Evolutionary conservation across 2,113 vertebrate species (phyloP).

Genomic region (Xiphophorus maculatus): DNA sequence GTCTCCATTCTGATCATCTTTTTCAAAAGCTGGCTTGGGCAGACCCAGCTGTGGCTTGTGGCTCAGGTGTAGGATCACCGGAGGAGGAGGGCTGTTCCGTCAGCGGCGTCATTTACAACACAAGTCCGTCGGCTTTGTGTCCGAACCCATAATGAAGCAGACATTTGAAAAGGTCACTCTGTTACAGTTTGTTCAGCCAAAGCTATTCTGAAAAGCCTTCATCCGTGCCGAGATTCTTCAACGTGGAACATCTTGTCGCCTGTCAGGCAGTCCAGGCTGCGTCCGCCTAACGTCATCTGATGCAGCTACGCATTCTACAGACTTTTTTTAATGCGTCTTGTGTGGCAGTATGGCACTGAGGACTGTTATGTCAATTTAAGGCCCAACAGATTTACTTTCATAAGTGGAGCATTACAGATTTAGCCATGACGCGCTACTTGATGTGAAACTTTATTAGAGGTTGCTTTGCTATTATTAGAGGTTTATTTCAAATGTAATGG

Average conservation of each 20-base stretch:
- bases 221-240: background rate
- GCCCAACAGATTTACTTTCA: too few relatives aligned
- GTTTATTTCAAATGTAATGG: too few relatives aligned
- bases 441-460: too few relatives aligned
- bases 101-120: constrained; percentile 36
- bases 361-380: too few relatives aligned
- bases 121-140: constrained; percentile 20
- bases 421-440: too few relatives aligned
- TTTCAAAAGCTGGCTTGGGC: constrained; percentile 49
- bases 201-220: background rate
- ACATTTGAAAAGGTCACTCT: constrained; percentile 1
- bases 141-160: background rate
- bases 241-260: background rate
- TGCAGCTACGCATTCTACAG: too few relatives aligned
- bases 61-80: constrained; percentile 54
- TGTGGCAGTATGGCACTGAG: too few relatives aligned
- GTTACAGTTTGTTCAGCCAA: background rate
- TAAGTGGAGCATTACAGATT: too few relatives aligned
- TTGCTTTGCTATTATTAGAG: too few relatives aligned
- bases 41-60: constrained; percentile 63
- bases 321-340: too few relatives aligned
- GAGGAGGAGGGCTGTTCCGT: constrained; percentile 37
- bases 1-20: constrained; percentile 67
- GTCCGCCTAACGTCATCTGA: too few relatives aligned
- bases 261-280: too few relatives aligned